Evolutionary conservation across 1,140 invertebrate species (phyloP).

Genomic region (Drosophila teissieri): DNA sequence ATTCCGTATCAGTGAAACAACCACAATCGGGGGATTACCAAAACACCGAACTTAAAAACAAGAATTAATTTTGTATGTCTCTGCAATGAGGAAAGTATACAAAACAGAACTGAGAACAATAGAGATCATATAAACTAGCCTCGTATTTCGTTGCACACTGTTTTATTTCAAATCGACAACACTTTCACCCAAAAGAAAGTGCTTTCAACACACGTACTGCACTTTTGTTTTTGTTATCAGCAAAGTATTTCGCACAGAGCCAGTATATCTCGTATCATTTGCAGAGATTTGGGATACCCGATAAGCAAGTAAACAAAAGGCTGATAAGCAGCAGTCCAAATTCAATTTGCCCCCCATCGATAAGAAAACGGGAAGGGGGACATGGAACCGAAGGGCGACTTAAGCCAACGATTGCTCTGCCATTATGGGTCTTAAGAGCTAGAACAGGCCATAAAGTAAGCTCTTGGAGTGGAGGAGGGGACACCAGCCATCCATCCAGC

Average conservation of each 20-base stretch:
- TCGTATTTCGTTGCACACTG: too few species aligned
- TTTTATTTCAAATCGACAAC: too few species aligned
- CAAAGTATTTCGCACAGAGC: constrained; percentile 23
- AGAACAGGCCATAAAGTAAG: constrained; percentile 32
- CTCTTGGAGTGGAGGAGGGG: neutral
- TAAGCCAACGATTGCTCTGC: constrained; percentile 30
- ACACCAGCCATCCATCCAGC: neutral
- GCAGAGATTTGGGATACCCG: constrained; percentile 23
- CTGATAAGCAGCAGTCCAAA: constrained; percentile 36
- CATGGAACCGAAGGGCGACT: neutral
- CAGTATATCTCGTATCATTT: constrained; percentile 25
- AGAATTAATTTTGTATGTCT: too few species aligned
- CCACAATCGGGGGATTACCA: neutral
- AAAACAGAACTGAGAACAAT: too few species aligned
- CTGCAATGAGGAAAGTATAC: too few species aligned
- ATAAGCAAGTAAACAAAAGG: constrained; percentile 25
- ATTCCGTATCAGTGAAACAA: neutral
- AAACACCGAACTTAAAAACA: too few species aligned
- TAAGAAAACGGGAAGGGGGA: constrained; percentile 13
- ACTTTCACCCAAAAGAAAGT: neutral
- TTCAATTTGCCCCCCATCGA: constrained; percentile 37
- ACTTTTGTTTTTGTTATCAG: constrained; percentile 25
- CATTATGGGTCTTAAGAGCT: constrained; percentile 35
- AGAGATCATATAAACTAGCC: too few species aligned
- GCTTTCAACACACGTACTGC: constrained; percentile 14